Percentiles rank a stretch among this genome's conserved stretches.
Conservation (phyloP, 1,140 invertebrate genomes). For the Cotesia typhae region DNA sequence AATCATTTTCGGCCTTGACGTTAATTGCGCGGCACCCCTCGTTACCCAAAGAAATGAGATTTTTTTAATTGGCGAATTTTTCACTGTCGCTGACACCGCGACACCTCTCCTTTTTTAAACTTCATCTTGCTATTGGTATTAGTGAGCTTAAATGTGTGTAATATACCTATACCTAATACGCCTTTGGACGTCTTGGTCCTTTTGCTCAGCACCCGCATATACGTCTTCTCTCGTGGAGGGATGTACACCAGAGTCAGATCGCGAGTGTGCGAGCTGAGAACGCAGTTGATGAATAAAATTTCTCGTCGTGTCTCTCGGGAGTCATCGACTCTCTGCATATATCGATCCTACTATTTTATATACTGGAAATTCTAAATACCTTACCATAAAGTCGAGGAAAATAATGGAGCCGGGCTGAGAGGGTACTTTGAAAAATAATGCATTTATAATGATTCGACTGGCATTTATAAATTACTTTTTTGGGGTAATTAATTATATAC, state of each 20-base stretch:
- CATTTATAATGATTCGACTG: neutral
- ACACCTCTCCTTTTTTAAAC: slow-evolving; percentile 31
- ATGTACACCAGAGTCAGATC: neutral
- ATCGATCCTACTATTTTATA: slow-evolving; percentile 29
- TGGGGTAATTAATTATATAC: neutral
- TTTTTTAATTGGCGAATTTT: slow-evolving; percentile 60
- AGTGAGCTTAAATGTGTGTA: too few relatives aligned
- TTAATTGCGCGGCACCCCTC: slow-evolving; percentile 57
- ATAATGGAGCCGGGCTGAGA: slow-evolving; percentile 20
- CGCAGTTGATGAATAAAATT: slow-evolving; percentile 40
- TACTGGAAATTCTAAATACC: slow-evolving; percentile 20
- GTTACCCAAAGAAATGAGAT: slow-evolving; percentile 58
- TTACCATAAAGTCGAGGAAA: neutral
- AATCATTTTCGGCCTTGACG: slow-evolving; percentile 57
- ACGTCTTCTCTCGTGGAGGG: slow-evolving; percentile 17
- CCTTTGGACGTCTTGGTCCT: neutral
- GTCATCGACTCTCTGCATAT: slow-evolving; percentile 33
- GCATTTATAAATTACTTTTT: neutral
- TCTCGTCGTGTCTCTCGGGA: slow-evolving; percentile 33
- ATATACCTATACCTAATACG: neutral
- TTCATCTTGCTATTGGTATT: slow-evolving; percentile 20
- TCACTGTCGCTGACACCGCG: slow-evolving; percentile 50
- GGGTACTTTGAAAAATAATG: neutral
- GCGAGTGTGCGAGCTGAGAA: slow-evolving; percentile 2
- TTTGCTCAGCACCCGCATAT: neutral